Evolutionary conservation across 2,797 vertebrate species (phyloP), one percentile per base, ranked within the genome.

Genomic region (Spinus olivaceus): DNA sequence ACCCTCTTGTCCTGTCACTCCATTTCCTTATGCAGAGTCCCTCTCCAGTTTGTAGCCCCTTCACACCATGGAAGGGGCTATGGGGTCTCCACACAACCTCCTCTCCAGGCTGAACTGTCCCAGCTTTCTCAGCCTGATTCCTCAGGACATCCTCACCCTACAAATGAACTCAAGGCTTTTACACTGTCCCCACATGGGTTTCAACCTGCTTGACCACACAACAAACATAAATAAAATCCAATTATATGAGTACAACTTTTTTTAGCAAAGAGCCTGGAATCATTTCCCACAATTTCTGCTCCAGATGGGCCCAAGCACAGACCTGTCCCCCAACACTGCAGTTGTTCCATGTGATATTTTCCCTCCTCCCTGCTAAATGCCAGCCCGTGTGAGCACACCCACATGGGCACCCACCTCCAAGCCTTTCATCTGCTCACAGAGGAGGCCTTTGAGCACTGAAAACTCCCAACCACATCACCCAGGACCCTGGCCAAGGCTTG

Each of bases 291-390:
- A 32, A 73, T 88, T 87, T 44, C 81, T 79, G 49, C 74, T 95
- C 73, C 88, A 95, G 77, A 67, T 65, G 73, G 90, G 90, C 54
- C 85, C 79, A n/a, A 77, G 49, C 1, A 4, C 57, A 83, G 90
- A 73, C 92, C 81, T 85, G 81, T 47, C 50, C 81, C 91, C 73
- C 92, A 91, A n/a, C 25, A 6, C 79, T 77, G 79, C 90, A 84
- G 91, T 76, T 92, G 91, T 76, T 91, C 15, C 90, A 69, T 85
- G 71, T 85, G 81, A 87, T 95, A 90, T 91, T 88, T 96, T 92
- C 69, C 56, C 67, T 77, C 72, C 81, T 94, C 70, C 70, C 54
- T 86, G 81, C 64, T 93, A 94, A 92, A 94, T 90, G 89, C 82
- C 92, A 90, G 10, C 73, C 84, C 1, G 7, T 94, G 86, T n/a